phyloP scores from a whole-genome alignment of 2,113 vertebrate genomes.

The Bostrychus sinensis region DNA sequence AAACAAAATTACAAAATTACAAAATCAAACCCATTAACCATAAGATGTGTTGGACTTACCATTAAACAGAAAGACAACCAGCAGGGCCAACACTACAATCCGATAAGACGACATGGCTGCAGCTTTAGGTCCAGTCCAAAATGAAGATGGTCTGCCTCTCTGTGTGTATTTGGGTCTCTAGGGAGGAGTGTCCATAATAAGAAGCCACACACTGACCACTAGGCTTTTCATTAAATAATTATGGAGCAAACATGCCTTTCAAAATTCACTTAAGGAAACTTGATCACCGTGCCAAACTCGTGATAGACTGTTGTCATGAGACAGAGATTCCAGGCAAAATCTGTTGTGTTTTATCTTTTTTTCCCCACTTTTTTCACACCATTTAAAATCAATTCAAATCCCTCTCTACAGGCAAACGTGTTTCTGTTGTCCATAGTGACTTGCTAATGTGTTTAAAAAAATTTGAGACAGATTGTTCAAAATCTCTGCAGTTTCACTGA shows the following conservation, averaged over 20 bases:
- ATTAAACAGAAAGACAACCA: conserved; percentile 65
- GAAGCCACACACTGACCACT: conserved; percentile 46
- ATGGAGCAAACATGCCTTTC: conserved; percentile 50
- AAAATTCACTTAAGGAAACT: conserved; percentile 69
- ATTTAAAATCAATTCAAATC: conserved; percentile 60
- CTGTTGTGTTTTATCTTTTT: not conserved
- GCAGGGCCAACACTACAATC: conserved; percentile 52
- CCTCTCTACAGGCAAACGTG: conserved; percentile 8
- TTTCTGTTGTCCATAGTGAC: not conserved
- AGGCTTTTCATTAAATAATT: conserved; percentile 47
- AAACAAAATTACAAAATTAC: not conserved
- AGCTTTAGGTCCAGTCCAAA: conserved; percentile 37
- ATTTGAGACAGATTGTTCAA: too few relatives aligned
- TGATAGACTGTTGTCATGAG: conserved; percentile 56
- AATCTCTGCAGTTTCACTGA: too few relatives aligned
- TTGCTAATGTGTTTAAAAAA: too few relatives aligned
- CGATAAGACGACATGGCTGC: conserved; percentile 64
- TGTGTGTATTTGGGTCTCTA: conserved; percentile 43
- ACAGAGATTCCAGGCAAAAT: conserved; percentile 35
- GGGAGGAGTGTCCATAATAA: conserved; percentile 64
- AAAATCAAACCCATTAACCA: not conserved
- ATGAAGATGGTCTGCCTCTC: conserved; percentile 18
- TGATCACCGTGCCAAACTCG: conserved; percentile 22
- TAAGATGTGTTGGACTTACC: conserved; percentile 58
- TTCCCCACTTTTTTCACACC: conserved; percentile 21